Conservation (phyloP, 1,140 invertebrate genomes). For the Bombus waltoni region DNA sequence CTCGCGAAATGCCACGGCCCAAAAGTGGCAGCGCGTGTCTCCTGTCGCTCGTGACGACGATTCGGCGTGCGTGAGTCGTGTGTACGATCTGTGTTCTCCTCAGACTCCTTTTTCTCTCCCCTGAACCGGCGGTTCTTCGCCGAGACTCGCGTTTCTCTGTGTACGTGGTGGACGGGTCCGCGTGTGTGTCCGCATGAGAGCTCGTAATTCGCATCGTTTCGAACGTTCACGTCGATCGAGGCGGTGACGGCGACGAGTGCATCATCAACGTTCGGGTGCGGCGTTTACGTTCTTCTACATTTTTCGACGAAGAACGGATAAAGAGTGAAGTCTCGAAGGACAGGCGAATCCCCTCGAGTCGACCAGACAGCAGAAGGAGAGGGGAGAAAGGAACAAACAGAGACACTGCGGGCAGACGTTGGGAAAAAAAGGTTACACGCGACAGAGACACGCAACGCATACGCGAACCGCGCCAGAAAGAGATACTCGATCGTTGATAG, state of each 20-base stretch:
- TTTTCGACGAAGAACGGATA: background rate
- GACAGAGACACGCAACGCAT: background rate
- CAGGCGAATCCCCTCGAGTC: background rate
- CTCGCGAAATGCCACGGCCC: constrained; percentile 54
- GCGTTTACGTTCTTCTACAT: background rate
- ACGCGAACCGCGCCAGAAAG: background rate
- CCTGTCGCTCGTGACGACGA: constrained; percentile 42
- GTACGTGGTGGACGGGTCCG: background rate
- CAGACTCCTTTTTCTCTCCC: too few relatives aligned
- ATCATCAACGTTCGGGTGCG: constrained; percentile 37
- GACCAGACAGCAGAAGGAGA: constrained; percentile 9
- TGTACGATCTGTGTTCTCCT: constrained; percentile 9
- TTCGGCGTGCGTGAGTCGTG: constrained; percentile 37
- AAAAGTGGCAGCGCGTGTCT: constrained; percentile 59
- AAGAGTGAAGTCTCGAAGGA: background rate
- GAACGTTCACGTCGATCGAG: constrained; percentile 58
- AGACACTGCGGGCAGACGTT: background rate
- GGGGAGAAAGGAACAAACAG: background rate
- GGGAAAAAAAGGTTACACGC: background rate
- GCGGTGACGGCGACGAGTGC: constrained; percentile 37
- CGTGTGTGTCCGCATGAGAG: constrained; percentile 23
- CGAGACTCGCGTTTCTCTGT: background rate
- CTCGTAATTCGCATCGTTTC: constrained; percentile 43
- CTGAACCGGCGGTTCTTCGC: too few relatives aligned
- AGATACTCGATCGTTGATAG: background rate